These are phyloP conservation scores for Catagonus wagneri DNA, from an alignment of 2,113 vertebrate genomes.

Conservation along the genomic window DNA sequence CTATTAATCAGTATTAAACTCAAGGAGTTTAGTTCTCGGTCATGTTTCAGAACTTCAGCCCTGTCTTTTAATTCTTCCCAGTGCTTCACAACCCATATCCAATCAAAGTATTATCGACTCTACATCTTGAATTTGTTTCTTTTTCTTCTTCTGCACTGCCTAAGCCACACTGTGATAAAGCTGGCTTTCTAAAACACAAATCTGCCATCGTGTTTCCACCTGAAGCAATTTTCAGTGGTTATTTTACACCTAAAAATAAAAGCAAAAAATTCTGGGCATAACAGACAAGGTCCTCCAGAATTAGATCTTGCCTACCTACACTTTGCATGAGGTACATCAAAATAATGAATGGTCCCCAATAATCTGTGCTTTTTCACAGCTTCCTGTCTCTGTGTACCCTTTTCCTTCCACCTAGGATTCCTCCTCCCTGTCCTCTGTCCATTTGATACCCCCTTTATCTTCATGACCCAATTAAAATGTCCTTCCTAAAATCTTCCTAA, in stretches of 20 bases:
- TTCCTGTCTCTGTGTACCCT: background rate
- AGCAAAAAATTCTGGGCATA: background rate
- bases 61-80: background rate
- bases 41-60: background rate
- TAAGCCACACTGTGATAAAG: background rate
- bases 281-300: background rate
- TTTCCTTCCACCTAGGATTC: background rate
- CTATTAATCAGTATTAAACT: background rate
- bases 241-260: background rate
- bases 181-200: background rate
- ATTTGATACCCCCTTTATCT: background rate
- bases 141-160: background rate
- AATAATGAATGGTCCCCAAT: background rate
- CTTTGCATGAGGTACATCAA: background rate
- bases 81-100: background rate
- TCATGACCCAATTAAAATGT: background rate
- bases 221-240: background rate
- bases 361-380: background rate
- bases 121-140: background rate
- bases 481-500: background rate
- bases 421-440: background rate
- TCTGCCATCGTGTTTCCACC: background rate
- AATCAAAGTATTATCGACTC: background rate
- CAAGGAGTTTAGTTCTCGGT: background rate
- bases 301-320: background rate